Base-by-base conservation (phyloP, 2,888 invertebrate species). In the Eupeodes luniger region DNA sequence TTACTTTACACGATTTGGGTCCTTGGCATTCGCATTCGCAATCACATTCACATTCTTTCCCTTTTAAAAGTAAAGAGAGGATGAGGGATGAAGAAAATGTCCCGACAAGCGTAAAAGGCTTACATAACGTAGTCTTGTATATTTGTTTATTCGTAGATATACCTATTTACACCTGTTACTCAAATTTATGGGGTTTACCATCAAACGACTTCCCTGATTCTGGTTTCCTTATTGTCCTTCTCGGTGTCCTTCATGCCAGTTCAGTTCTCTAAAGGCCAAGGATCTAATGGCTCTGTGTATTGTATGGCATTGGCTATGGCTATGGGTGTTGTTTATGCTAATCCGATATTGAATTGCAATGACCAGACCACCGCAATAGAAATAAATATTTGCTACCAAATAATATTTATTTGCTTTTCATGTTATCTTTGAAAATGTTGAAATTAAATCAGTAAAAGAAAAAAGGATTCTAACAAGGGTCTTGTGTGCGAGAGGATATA, bases 371-470 rank as follows among this genome's bases (percentile, higher is more conserved):
- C 40, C 40, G 40, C 40, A 78, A 72, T 67, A 40, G 66, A 51
- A 76, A 87, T 80, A 87, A 87, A 84, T 84, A 72, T 64, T 61
- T 36, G 59, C 27, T 61, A 80, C 53, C 79, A 87, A 84, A 76
- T 76, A 87, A 84, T 80, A 83, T 80, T 86, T 83, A 86, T 86
- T 86, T 83, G 77, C 16, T 69, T 83, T 78, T 59, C 82, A 59
- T 79, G 83, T 64, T 80, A 69, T 49, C 49, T 44, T 16, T 36
- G 64, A 51, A 2, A 57, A 61, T 77, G 70, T 77, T 61, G 51
- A 67, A 85, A 69, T 79, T 76, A 66, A 57, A 59, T 79, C 69
- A 19, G 10, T 16, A 51, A 72, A 51, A 10, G 75, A 69, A 66
- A 59, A 59, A 59, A 59, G 59, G 81, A 76, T 77, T 12, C 51